These are phyloP conservation scores for Rattus norvegicus DNA, from an alignment of 2,113 vertebrate genomes.

Conservation along the genomic window GRCr8 NC_086023.1:156300001-156300500, in stretches of 20 bases:
- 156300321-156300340: neutral
- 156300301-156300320: neutral
- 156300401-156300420: neutral
- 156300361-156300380: neutral
- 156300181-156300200: neutral
- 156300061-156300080: neutral
- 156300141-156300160: neutral
- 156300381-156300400: neutral
- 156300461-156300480: neutral
- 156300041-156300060: neutral
- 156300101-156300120: neutral
- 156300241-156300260: neutral
- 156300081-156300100: neutral
- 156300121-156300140: neutral
- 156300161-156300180: neutral
- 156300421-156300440: neutral
- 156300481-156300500: neutral
- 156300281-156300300: neutral
- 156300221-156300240: neutral
- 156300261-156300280: neutral
- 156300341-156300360: neutral
- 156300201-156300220: neutral
- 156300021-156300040: neutral
- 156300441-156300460: neutral
- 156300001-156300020: neutral